Evolutionary conservation across 2,888 invertebrate genomes (phyloP).

Genomic region (Didymodactylos carnosus): DNA sequence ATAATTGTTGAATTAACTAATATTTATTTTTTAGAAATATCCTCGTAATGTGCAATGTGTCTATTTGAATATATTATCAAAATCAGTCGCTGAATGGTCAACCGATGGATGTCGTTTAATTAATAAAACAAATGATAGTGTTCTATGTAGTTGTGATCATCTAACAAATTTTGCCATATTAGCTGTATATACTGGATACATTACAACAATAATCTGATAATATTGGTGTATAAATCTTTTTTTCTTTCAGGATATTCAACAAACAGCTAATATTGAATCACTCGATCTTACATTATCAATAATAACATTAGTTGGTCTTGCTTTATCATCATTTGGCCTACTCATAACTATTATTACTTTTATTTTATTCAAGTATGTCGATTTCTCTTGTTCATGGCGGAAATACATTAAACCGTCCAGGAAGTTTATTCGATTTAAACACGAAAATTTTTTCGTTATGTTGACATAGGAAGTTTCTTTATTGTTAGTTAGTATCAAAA

Average conservation of each 20-base stretch:
- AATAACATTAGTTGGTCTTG: constrained; percentile 24
- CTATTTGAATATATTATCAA: not conserved
- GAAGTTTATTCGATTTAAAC: too few relatives aligned
- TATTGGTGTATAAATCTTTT: too few relatives aligned
- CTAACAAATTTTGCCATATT: not conserved
- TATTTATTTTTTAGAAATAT: too few relatives aligned
- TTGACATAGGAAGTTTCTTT: not conserved
- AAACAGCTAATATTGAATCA: too few relatives aligned
- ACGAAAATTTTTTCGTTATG: too few relatives aligned
- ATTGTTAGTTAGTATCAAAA: not conserved
- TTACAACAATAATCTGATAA: not conserved
- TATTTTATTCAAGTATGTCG: constrained; percentile 35
- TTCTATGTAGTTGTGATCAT: not conserved
- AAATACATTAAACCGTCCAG: not conserved
- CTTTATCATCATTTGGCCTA: constrained; percentile 36
- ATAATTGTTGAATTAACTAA: too few relatives aligned
- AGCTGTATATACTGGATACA: too few relatives aligned
- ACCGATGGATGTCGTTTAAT: not conserved
- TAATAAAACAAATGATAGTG: not conserved
- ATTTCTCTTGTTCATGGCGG: not conserved
- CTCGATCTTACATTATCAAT: constrained; percentile 29
- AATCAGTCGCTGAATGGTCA: not conserved
- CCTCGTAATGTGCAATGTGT: not conserved
- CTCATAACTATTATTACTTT: constrained; percentile 37
- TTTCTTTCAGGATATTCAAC: not conserved